Evolutionary conservation across 2,113 vertebrate species (phyloP), one percentile per base, ranked within the genome.

Genomic region (Pao palembangensis): DNA sequence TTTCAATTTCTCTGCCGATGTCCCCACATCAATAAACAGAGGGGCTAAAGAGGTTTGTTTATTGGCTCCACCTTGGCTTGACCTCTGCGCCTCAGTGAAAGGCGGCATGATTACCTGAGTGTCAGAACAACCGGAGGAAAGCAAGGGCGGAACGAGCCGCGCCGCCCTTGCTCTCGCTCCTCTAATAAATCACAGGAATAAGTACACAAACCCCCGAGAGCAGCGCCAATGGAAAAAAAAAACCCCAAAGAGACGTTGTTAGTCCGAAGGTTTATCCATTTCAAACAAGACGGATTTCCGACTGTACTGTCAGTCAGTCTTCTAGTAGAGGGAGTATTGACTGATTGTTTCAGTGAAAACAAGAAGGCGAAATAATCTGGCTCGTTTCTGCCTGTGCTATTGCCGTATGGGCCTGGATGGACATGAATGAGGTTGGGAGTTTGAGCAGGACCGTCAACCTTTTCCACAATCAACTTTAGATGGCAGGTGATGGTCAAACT

Each of bases 41-140:
- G 42, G 77, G 85, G 88, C 84, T 90, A 89, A 90, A 89, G 86
- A 90, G 88, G 85, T 88, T 90, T 90, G 86, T 91, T 90, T 89
- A 89, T 82, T 79, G 77, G 85, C 67, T 76, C 76, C 81, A 88
- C 88, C 87, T 90, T 88, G 85, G 75, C 61, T 77, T 85, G 87
- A 91, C 90, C 91, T 86, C 86, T 28, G 64, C 48, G 76, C 82
- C 85, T 80, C 74, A 55, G 84, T 80, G 87, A 64, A 19, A 74
- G 59, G 70, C 78, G 53, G 60, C 78, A 62, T 90, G 88, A 90
- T 91, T 91, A 88, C 84, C 79, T 61, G 54, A 74, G 85, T 71
- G 86, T 86, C 81, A 65, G 82, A 25, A 71, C 54, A 50, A 71
- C 78, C 71, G 1, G 6, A 42, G 34, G 73, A 77, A 69, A 74